Conservation (phyloP, 2,797 vertebrate species). For the Cirrhinus mrigala region DNA sequence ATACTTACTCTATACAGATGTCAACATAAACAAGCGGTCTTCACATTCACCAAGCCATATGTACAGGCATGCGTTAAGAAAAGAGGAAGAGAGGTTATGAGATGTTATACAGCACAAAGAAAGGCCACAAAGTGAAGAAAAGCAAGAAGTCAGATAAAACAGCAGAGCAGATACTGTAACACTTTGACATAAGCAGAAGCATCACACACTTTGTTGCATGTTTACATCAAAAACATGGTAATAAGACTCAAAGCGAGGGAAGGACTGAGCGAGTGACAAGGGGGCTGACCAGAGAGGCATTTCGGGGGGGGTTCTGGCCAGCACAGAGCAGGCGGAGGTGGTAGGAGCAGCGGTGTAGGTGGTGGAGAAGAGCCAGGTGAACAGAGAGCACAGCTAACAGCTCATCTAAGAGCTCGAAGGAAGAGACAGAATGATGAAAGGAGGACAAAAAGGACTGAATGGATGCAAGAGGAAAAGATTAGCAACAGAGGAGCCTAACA, state of each 20-base stretch:
- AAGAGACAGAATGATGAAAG: conserved; percentile 65
- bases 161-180: background rate
- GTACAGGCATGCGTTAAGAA: conserved; percentile 31
- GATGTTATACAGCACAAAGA: conserved; percentile 20
- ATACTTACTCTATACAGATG: conserved; percentile 39
- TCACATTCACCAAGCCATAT: conserved; percentile 31
- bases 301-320: conserved; percentile 85
- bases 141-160: conserved; percentile 8
- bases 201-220: background rate
- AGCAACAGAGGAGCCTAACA: background rate
- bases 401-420: conserved; percentile 86
- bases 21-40: conserved; percentile 32
- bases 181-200: background rate
- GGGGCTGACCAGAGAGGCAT: conserved; percentile 87
- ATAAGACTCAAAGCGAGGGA: background rate
- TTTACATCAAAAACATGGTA: background rate
- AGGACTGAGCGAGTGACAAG: conserved; percentile 6
- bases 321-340: conserved; percentile 92
- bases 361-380: conserved; percentile 75
- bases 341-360: conserved; percentile 90
- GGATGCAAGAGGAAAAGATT: conserved; percentile 27
- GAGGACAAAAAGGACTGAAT: conserved; percentile 48
- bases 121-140: background rate
- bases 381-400: conserved; percentile 82
- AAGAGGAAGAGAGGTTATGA: conserved; percentile 56